phyloP scores from a whole-genome alignment of 2,888 invertebrate genomes.

The Pheosia tremula region DNA sequence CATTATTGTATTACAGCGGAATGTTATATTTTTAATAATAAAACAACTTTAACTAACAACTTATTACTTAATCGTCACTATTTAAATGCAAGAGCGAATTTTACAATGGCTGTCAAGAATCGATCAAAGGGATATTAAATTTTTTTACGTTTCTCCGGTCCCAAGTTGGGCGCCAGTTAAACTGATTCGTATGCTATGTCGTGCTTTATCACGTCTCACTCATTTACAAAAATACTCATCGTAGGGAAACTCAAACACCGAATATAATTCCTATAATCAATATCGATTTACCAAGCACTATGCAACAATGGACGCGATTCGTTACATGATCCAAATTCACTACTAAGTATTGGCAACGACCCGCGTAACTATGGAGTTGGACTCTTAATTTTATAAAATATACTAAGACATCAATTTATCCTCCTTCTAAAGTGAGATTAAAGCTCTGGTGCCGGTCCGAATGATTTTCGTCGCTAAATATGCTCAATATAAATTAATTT shows the following conservation, averaged over 20 bases:
- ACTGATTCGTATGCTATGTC: slow-evolving; percentile 16
- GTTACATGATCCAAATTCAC: slow-evolving; percentile 24
- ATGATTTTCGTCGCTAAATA: neutral
- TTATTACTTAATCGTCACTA: slow-evolving; percentile 17
- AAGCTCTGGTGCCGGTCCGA: neutral
- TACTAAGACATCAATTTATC: slow-evolving; percentile 7
- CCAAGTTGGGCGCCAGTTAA: slow-evolving; percentile 38
- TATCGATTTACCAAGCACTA: slow-evolving; percentile 22
- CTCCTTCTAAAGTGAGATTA: neutral
- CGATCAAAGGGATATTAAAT: slow-evolving; percentile 11
- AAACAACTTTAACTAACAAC: slow-evolving; percentile 8
- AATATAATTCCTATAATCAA: slow-evolving; percentile 27
- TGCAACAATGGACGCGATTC: slow-evolving; percentile 34
- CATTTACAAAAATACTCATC: slow-evolving; percentile 37
- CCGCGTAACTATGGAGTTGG: neutral
- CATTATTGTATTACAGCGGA: slow-evolving; percentile 2
- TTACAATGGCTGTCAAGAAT: slow-evolving; percentile 19
- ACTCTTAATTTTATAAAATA: slow-evolving; percentile 8
- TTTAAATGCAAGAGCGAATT: slow-evolving; percentile 32
- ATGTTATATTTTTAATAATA: slow-evolving; percentile 28
- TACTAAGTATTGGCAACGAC: slow-evolving; percentile 15
- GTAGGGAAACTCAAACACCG: slow-evolving; percentile 30
- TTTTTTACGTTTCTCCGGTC: slow-evolving; percentile 14
- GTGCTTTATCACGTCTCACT: slow-evolving; percentile 24
- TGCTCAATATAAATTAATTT: no score